These are phyloP conservation scores for Aphodius granarius DNA, from an alignment of 2,888 invertebrate genomes.

Conservation along the genomic window DNA sequence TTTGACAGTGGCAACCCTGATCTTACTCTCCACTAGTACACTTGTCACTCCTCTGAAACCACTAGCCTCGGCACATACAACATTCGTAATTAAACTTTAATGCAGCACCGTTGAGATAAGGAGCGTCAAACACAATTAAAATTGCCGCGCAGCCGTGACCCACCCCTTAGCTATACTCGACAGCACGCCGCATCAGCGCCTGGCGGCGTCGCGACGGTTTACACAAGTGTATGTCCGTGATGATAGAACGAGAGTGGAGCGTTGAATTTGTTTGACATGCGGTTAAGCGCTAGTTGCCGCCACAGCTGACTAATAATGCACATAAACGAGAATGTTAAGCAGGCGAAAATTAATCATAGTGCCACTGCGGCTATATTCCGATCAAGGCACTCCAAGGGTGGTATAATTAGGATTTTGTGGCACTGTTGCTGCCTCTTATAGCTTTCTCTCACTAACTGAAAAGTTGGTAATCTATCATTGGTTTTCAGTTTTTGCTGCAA, in stretches of 20 bases:
- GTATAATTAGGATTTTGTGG: not conserved
- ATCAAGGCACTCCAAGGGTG: not conserved
- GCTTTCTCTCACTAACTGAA: too few relatives aligned
- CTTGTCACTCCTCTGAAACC: not conserved
- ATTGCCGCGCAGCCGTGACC: not conserved
- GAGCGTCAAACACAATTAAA: not conserved
- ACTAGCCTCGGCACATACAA: not conserved
- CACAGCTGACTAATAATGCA: not conserved
- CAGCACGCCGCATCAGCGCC: not conserved
- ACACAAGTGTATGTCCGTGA: not conserved
- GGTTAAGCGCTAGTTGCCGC: not conserved
- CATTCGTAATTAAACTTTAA: not conserved
- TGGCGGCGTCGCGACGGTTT: not conserved
- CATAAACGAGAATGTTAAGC: not conserved
- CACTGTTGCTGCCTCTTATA: too few relatives aligned
- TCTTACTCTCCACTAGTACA: too few relatives aligned
- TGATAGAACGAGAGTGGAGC: not conserved
- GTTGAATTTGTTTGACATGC: not conserved
- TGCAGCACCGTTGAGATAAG: not conserved
- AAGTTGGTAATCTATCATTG: too few relatives aligned
- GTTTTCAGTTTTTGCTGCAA: too few relatives aligned
- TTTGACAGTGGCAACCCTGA: too few relatives aligned
- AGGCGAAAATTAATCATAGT: not conserved
- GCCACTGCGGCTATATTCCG: not conserved
- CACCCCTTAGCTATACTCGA: not conserved